phyloP scores from a whole-genome alignment of 2,113 vertebrate genomes.

The Terrapene triunguis region DNA sequence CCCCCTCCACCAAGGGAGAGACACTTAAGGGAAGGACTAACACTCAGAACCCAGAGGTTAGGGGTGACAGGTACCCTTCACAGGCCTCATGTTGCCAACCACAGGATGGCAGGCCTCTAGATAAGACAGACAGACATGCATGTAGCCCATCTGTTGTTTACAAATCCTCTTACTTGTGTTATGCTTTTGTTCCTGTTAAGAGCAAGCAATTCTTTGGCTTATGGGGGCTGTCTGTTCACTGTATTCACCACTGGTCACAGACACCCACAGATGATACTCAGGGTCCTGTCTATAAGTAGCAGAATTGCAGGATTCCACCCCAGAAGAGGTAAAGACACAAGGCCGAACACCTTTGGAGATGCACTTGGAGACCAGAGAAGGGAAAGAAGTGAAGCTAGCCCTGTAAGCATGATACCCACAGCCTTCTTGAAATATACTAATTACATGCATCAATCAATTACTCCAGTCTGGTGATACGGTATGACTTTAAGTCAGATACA shows the following conservation, averaged over 20 bases:
- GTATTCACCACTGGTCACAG: neutral
- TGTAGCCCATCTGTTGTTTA: neutral
- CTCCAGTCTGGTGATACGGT: no score
- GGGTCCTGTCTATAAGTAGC: neutral
- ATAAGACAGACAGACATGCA: accelerated
- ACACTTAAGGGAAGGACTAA: neutral
- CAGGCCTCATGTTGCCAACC: neutral
- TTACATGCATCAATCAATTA: no score
- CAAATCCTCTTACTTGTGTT: neutral
- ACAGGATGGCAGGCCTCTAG: neutral
- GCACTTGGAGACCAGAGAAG: neutral
- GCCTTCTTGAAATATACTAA: neutral
- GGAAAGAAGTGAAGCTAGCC: neutral
- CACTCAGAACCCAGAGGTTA: neutral
- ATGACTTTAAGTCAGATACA: neutral
- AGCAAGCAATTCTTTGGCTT: neutral
- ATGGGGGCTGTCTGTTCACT: neutral
- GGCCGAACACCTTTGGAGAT: no score
- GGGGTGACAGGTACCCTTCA: neutral
- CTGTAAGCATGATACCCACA: neutral
- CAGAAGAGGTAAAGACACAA: neutral
- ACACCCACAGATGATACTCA: neutral
- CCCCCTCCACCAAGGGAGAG: neutral
- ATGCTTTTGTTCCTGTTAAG: neutral
- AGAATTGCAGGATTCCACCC: neutral